These are phyloP conservation scores for Seriola aureovittata DNA, from an alignment of 2,113 vertebrate genomes.

Conservation along the genomic window DNA sequence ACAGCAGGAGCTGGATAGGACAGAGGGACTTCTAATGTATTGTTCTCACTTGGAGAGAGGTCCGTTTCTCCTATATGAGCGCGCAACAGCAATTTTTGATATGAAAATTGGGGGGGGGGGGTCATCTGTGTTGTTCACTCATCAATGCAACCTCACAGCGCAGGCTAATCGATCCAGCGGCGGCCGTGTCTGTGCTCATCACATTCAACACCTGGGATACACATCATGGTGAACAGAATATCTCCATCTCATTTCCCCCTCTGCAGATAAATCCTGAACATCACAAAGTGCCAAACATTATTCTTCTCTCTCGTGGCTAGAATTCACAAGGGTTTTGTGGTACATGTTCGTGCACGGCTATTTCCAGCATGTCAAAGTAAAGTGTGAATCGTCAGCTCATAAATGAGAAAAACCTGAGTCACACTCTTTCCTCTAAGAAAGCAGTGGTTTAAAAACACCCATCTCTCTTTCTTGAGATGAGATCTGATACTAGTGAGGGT, in stretches of 20 bases:
- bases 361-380: not conserved
- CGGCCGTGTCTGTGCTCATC: conserved; percentile 4
- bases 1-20: conserved; percentile 19
- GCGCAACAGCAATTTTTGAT: conserved; percentile 16
- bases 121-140: conserved; percentile 39
- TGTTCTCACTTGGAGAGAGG: conserved; percentile 17
- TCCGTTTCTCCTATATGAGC: conserved; percentile 3
- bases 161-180: conserved; percentile 38
- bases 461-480: not conserved
- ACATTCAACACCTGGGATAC: conserved; percentile 33
- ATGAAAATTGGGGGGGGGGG: conserved; percentile 16
- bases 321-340: not conserved
- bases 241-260: conserved; percentile 11
- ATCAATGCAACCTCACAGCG: conserved; percentile 50
- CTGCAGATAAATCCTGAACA: conserved; percentile 12
- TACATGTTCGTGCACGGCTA: not conserved
- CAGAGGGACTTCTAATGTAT: conserved; percentile 36
- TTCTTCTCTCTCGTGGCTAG: not conserved
- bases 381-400: not conserved
- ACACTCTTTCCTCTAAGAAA: conserved; percentile 1
- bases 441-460: not conserved
- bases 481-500: conserved; percentile 14
- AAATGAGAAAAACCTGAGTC: conserved; percentile 1
- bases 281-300: not conserved
- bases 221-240: conserved; percentile 20